Percentiles rank a stretch among this genome's conserved stretches.
Conservation (phyloP, 1,140 invertebrate genomes). For the Hylaeus volcanicus region DNA sequence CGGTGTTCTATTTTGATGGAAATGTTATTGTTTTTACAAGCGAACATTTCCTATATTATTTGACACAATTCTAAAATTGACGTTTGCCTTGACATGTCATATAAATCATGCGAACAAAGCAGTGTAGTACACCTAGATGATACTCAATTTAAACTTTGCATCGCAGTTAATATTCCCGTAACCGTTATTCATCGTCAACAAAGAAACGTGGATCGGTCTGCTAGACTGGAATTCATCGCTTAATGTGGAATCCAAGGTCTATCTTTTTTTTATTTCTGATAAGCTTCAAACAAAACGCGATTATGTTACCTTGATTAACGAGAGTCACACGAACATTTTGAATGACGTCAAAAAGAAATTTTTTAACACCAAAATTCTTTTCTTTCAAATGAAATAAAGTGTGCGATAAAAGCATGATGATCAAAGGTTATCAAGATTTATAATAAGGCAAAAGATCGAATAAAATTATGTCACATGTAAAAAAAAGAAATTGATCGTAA, state of each 20-base stretch:
- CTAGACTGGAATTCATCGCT: background rate
- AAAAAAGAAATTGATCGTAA: background rate
- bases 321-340: background rate
- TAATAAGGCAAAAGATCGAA: background rate
- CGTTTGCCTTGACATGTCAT: background rate
- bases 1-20: background rate
- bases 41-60: background rate
- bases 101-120: background rate
- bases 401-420: background rate
- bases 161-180: background rate
- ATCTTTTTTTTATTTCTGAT: background rate
- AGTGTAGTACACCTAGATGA: too few relatives aligned
- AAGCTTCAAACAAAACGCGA: background rate
- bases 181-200: background rate
- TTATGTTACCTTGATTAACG: background rate
- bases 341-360: background rate
- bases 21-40: background rate
- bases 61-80: background rate
- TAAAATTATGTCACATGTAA: background rate
- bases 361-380: background rate
- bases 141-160: background rate
- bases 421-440: background rate
- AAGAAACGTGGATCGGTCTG: background rate
- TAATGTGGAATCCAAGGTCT: background rate
- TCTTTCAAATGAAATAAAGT: background rate